Conservation (phyloP, 1,140 invertebrate species). For the Thrips palmi region DNA sequence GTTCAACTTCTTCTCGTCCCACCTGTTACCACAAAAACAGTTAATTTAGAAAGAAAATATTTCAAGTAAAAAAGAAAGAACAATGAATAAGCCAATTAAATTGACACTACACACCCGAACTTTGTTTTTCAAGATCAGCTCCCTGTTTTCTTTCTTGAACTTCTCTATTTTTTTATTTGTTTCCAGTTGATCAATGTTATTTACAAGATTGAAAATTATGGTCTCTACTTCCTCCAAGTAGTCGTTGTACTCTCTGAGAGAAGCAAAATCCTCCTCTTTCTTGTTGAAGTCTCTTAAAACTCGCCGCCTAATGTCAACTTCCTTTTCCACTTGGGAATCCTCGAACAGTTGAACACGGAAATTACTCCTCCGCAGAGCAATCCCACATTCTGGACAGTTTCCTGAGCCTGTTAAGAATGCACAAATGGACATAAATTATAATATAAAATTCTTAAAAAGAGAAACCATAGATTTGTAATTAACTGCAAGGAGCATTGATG, state of each 20-base stretch:
- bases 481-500: slow-evolving; percentile 3
- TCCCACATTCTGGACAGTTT: slow-evolving; percentile 78
- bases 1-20: slow-evolving; percentile 47
- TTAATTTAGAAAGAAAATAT: background rate
- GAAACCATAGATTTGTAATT: background rate
- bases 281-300: slow-evolving; percentile 83
- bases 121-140: slow-evolving; percentile 76
- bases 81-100: too few relatives aligned
- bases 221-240: slow-evolving; percentile 85
- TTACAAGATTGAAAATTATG: slow-evolving; percentile 79
- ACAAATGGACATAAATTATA: slow-evolving; percentile 7
- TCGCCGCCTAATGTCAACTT: slow-evolving; percentile 84
- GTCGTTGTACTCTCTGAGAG: slow-evolving; percentile 72
- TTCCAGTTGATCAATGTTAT: slow-evolving; percentile 76
- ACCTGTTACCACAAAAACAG: too few relatives aligned
- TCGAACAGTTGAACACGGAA: slow-evolving; percentile 93
- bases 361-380: slow-evolving; percentile 68
- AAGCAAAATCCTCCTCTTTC: slow-evolving; percentile 73
- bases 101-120: slow-evolving; percentile 45
- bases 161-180: slow-evolving; percentile 85
- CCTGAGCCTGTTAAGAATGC: slow-evolving; percentile 53
- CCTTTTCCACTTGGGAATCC: slow-evolving; percentile 90
- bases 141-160: slow-evolving; percentile 87
- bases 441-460: slow-evolving; percentile 4
- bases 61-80: slow-evolving; percentile 1